Percentiles rank a stretch among this genome's conserved stretches.
Conservation (phyloP, 2,113 vertebrate genomes). For the Ptychochromis oligacanthus region DNA sequence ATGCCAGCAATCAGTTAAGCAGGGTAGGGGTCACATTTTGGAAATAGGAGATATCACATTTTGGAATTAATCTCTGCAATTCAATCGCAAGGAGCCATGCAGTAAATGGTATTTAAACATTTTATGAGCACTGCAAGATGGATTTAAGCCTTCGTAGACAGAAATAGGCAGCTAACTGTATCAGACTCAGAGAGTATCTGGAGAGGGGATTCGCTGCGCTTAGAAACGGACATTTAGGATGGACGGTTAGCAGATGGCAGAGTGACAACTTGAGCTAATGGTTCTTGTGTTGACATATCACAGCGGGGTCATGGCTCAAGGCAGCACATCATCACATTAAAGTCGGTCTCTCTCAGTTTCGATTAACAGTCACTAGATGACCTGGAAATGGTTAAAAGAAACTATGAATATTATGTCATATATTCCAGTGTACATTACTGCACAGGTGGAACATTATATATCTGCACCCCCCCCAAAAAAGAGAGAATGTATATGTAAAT, state of each 20-base stretch:
- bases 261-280: constrained; percentile 63
- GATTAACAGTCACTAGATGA: constrained; percentile 38
- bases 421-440: not conserved
- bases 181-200: not conserved
- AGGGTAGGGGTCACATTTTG: constrained; percentile 39
- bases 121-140: constrained; percentile 32
- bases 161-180: constrained; percentile 35
- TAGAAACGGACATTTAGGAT: constrained; percentile 53
- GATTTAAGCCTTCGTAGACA: constrained; percentile 38
- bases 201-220: constrained; percentile 20
- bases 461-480: too few relatives aligned
- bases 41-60: constrained; percentile 42
- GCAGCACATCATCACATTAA: constrained; percentile 48
- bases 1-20: constrained; percentile 36
- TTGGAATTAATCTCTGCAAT: constrained; percentile 58
- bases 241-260: constrained; percentile 58
- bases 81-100: constrained; percentile 46
- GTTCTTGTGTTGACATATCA: constrained; percentile 60
- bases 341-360: constrained; percentile 16
- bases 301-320: constrained; percentile 53
- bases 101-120: constrained; percentile 46
- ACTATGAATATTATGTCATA: not conserved
- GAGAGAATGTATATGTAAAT: too few relatives aligned
- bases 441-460: too few relatives aligned
- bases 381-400: not conserved